These are phyloP conservation scores for Phenganax stokvisi DNA, from an alignment of 92 coral and sea anemone genomes.

Conservation along the genomic window DNA sequence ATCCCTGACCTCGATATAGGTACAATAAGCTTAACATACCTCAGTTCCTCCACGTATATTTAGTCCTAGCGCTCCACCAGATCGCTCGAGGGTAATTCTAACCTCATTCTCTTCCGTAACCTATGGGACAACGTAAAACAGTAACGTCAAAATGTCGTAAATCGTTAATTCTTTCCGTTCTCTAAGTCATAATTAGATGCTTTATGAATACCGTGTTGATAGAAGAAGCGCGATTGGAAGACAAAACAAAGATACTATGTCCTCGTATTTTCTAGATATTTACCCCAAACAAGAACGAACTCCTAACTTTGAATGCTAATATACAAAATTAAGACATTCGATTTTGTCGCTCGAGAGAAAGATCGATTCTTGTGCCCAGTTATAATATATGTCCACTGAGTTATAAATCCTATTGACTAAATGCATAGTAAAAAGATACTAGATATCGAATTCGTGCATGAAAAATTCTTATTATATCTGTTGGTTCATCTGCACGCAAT, in stretches of 20 bases:
- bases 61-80: constrained; percentile 79
- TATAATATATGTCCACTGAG: neutral
- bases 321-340: neutral
- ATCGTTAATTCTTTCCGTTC: constrained; percentile 24
- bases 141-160: constrained; percentile 46
- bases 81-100: constrained; percentile 65
- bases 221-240: neutral
- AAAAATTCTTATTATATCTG: too few relatives aligned
- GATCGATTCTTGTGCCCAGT: too few relatives aligned
- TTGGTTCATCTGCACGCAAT: too few relatives aligned
- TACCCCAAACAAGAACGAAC: neutral
- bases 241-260: constrained; percentile 5
- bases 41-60: constrained; percentile 92
- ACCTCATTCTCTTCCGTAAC: constrained; percentile 81
- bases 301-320: neutral
- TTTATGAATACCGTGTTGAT: constrained; percentile 2
- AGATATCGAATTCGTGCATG: too few relatives aligned
- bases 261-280: neutral
- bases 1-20: too few relatives aligned
- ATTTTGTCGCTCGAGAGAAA: too few relatives aligned
- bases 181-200: constrained; percentile 13
- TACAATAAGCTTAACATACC: constrained; percentile 37
- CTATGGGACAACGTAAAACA: constrained; percentile 55
- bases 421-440: too few relatives aligned
- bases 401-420: too few relatives aligned